These are phyloP conservation scores for Peribatodes rhomboidaria DNA, from an alignment of 2,888 invertebrate species.

Conservation along the genomic window DNA sequence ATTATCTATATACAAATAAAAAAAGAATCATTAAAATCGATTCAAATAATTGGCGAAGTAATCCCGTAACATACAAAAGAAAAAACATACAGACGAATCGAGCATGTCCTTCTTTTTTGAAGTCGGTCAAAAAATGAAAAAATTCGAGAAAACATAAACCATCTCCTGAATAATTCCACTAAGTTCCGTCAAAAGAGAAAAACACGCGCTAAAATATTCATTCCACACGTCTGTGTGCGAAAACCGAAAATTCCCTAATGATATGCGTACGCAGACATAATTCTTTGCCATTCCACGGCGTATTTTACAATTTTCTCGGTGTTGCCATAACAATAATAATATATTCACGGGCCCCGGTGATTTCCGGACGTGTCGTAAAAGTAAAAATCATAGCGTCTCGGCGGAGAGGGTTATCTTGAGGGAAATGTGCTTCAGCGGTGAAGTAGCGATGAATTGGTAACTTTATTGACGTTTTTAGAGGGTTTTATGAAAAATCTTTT, in stretches of 20 bases:
- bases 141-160: conserved; percentile 31
- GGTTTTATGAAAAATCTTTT: too few species aligned
- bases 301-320: conserved; percentile 82
- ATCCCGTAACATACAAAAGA: not conserved
- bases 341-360: conserved; percentile 82
- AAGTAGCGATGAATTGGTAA: conserved; percentile 6
- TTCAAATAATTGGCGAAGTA: too few species aligned
- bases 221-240: conserved; percentile 56
- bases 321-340: conserved; percentile 84
- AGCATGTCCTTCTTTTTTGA: too few species aligned
- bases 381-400: conserved; percentile 80
- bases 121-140: not conserved
- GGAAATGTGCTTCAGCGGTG: conserved; percentile 22
- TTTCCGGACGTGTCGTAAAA: conserved; percentile 80
- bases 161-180: conserved; percentile 30
- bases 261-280: conserved; percentile 69
- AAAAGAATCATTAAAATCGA: too few species aligned
- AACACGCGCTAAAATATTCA: conserved; percentile 71
- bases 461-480: conserved; percentile 1
- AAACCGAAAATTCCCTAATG: conserved; percentile 77
- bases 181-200: conserved; percentile 43
- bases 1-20: too few species aligned
- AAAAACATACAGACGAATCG: too few species aligned
- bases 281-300: conserved; percentile 69
- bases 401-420: conserved; percentile 60